Base-by-base conservation (phyloP, 2,113 vertebrate species). In the Mirounga angustirostris region DNA sequence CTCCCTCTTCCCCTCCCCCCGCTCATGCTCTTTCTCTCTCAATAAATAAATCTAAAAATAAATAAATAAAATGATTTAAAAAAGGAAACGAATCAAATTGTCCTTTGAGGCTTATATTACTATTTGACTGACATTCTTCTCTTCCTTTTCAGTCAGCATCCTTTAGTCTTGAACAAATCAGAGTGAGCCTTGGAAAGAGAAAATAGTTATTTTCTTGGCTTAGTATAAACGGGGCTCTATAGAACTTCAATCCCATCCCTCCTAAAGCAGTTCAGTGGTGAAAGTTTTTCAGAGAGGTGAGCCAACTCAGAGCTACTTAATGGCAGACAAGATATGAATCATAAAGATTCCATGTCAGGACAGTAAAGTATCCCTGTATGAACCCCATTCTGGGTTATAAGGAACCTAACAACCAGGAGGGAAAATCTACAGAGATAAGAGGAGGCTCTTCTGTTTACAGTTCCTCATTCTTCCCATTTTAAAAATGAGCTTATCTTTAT, bases 111-210 rank as follows among this genome's bases (percentile, higher is more conserved):
- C 58, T 94, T 89, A 4, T 93, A 21, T 97, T 97, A 50, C 58
- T 86, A 33, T 83, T 92, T 98, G 93, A 94, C 52, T 54, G 24
- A 84, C n/a, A 85, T 92, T 54, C 21, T 30, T 85, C 33, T 81
- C 54, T 85, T 78, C 67, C 61, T 92, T 92, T 94, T 90, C 36
- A 90, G n/a, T 95, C 80, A 95, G 26, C 67, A 83, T 95, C 52
- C 46, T 91, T 95, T 69, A 86, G 18, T 93, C 46, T 93, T 87
- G 30, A 97, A 79, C 76, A 95, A 97, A 94, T 88, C 69, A 83
- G 40, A 46, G 15, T 82, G 71, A 92, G 9, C 33, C 21, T 94
- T 94, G 43, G 78, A 86, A 78, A 96, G 33, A 59, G n/a, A 19
- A 15, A 79, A 73, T 83, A 80, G 58, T 92, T 96, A 33, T 88